Percentiles rank a stretch among this genome's conserved stretches.
phyloP scores from a whole-genome alignment of 2,113 vertebrate species.

The Aepyceros melampus region DNA sequence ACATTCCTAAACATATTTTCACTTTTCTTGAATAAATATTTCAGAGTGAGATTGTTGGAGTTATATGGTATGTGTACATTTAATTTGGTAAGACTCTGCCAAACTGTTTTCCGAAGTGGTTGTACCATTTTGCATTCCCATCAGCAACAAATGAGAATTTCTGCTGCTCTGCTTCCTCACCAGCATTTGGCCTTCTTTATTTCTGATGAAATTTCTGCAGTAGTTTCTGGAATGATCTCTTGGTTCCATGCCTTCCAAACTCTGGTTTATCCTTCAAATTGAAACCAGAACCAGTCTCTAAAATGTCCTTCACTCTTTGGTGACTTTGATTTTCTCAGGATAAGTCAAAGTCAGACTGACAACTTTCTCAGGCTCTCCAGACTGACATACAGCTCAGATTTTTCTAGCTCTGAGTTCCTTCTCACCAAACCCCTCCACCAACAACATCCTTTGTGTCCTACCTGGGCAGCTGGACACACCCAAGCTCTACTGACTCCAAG shows the following conservation, averaged over 20 bases:
- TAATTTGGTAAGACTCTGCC: not conserved
- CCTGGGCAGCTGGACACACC: not conserved
- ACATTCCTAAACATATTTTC: not conserved
- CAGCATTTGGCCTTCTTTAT: not conserved
- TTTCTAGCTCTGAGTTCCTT: not conserved
- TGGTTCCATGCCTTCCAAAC: not conserved
- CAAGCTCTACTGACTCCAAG: not conserved
- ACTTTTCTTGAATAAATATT: not conserved
- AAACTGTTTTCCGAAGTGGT: not conserved
- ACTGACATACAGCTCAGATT: not conserved
- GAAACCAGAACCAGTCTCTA: not conserved
- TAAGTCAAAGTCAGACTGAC: not conserved
- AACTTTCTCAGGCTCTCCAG: not conserved
- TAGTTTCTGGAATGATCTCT: not conserved
- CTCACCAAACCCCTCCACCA: not conserved
- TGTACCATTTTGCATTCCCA: not conserved
- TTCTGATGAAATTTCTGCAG: not conserved
- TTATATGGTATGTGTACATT: not conserved
- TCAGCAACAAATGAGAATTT: not conserved
- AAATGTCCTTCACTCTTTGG: not conserved
- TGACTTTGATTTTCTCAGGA: not conserved
- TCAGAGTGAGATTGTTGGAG: not conserved
- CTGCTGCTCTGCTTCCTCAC: not conserved
- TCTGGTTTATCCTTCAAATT: not conserved
- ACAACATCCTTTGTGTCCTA: too few relatives aligned